These are phyloP conservation scores for Tragulus kanchil DNA, from an alignment of 2,113 vertebrate species.

Conservation along the genomic window DNA sequence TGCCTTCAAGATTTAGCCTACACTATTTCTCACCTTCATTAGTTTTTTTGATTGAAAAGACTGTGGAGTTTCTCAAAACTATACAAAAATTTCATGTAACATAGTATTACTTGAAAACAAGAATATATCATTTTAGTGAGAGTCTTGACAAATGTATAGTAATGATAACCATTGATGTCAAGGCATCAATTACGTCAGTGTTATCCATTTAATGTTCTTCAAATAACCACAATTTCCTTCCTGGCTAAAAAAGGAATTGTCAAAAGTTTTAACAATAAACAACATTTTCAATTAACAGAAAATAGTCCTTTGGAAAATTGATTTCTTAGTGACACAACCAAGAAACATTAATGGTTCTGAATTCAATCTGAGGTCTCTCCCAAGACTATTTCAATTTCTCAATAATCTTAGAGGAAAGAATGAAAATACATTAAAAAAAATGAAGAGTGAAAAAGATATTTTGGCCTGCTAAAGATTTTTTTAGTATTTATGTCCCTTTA, in stretches of 20 bases:
- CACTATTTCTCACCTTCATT: neutral
- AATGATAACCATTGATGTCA: neutral
- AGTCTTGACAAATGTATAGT: neutral
- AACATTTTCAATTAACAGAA: constrained; percentile 12
- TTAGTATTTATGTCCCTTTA: neutral
- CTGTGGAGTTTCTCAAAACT: neutral
- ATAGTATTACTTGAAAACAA: neutral
- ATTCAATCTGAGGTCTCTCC: neutral
- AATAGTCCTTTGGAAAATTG: neutral
- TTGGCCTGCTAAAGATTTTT: neutral
- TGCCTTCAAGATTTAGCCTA: neutral
- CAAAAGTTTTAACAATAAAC: neutral
- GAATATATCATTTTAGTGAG: neutral
- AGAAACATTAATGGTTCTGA: neutral
- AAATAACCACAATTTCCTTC: neutral
- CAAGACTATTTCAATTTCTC: neutral
- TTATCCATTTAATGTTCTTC: neutral
- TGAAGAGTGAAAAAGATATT: neutral
- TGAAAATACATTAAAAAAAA: neutral
- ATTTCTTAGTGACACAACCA: neutral
- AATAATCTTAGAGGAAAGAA: neutral
- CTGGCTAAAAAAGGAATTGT: neutral
- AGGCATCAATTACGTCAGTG: neutral
- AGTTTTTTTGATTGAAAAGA: neutral
- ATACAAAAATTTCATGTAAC: neutral